Evolutionary conservation across 2,113 vertebrate species (phyloP), one percentile per base, ranked within the genome.

Genomic region (Prunella fulvescens): DNA sequence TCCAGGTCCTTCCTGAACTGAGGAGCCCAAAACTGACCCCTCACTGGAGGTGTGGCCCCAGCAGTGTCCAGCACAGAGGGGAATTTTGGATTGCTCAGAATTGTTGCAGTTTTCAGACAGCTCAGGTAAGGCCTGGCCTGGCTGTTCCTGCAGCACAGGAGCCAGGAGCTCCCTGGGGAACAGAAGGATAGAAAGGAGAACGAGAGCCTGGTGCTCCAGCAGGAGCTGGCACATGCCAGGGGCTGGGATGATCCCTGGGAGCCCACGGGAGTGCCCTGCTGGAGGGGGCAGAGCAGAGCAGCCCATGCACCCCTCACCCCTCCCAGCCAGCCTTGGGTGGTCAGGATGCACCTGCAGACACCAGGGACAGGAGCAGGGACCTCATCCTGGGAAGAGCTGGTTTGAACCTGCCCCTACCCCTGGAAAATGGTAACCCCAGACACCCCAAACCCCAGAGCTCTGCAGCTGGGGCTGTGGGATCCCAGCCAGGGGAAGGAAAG

Each of bases 281-380:
- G 5, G 26, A 51, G 24, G 0, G 0, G 1, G 1, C 37, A 8
- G 35, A 3, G 37, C 20, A 20, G 56, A 18, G 47, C 33, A 9
- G 44, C 16, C 31, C 24, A 0, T 1, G 9, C 26, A 5, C 11
- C 15, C 1, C 1, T 25, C 3, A 3, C 33, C 19, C 14, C 62
- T 48, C 31, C 37, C 42, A 11, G 37, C 83, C 17, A 18, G 24
- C 35, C 24, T 0, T 1, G 33, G 19, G 4, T 14, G 5, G 1
- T 0, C 9, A 13, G 20, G 1, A 4, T 8, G 74, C n/a, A 9
- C 23, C 65, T 35, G 35, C 74, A 53, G 44, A 7, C 67, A 44
- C 14, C 60, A 24, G 40, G 16, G 13, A 8, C 3, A 7, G 35
- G 10, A 16, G 13, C 2, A 18, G 42, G 24, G 39, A 28, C 3